phyloP scores from a whole-genome alignment of 2,888 invertebrate species.

The Thysanoteuthis rhombus region DNA sequence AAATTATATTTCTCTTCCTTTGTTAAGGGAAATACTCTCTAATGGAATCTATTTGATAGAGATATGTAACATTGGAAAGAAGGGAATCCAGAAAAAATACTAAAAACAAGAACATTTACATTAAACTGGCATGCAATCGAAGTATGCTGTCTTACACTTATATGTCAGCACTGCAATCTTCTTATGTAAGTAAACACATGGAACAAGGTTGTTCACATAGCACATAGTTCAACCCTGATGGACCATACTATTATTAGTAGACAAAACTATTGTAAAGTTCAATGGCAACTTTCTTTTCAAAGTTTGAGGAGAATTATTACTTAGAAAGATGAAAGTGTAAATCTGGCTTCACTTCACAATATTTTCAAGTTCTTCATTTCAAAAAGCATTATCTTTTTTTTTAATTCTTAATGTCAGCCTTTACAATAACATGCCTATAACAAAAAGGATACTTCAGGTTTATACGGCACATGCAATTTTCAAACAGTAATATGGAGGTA shows the following conservation, averaged over 20 bases:
- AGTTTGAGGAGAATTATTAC: no score
- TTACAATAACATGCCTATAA: not conserved
- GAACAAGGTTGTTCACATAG: not conserved
- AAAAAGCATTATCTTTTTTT: not conserved
- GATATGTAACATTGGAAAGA: not conserved
- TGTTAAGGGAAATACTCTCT: no score
- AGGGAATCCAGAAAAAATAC: not conserved
- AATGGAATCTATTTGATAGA: no score
- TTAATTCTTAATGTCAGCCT: not conserved
- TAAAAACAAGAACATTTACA: not conserved
- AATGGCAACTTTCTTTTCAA: no score
- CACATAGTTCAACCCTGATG: not conserved
- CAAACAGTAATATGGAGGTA: no score
- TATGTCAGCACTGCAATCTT: not conserved
- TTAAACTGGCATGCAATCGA: not conserved
- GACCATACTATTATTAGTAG: not conserved
- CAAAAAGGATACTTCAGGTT: not conserved
- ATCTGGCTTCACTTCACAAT: not conserved
- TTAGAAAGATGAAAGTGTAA: not conserved
- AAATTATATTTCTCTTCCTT: no score
- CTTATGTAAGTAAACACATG: not conserved
- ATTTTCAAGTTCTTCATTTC: not conserved
- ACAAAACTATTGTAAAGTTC: no score
- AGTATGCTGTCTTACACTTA: not conserved
- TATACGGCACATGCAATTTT: not conserved